Conservation (phyloP, 2,797 vertebrate species). For the Chrysocyon brachyurus region DNA sequence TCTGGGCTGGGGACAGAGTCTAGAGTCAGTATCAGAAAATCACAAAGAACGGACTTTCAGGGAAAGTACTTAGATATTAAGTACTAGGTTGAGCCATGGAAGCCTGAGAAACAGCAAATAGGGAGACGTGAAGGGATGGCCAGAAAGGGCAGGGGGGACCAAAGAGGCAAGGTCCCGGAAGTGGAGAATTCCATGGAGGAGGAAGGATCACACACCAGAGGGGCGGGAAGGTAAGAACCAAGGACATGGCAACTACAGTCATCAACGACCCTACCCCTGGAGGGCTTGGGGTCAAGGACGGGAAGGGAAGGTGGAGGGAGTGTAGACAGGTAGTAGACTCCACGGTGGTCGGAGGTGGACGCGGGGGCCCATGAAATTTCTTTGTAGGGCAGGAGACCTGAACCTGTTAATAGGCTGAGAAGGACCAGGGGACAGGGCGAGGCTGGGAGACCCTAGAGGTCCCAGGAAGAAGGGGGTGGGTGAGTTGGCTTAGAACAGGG, state of each 20-base stretch:
- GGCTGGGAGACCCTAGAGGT: background rate
- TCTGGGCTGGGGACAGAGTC: background rate
- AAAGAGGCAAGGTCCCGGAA: background rate
- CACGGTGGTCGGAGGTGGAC: background rate
- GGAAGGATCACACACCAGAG: background rate
- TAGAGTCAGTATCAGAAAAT: background rate
- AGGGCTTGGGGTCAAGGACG: fast-evolving
- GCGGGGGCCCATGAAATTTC: background rate
- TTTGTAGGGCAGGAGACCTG: background rate
- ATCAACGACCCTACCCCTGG: no score
- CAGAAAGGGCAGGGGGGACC: background rate
- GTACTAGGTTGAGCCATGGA: background rate
- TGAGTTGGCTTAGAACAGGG: background rate
- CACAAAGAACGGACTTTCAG: background rate
- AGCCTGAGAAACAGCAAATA: background rate
- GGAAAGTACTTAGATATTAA: background rate
- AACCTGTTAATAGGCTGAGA: background rate
- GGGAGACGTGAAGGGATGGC: background rate
- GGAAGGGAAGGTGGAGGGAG: fast-evolving
- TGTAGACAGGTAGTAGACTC: background rate
- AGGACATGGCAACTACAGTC: fast-evolving
- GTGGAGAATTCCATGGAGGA: background rate
- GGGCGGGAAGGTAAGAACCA: background rate
- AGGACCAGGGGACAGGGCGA: fast-evolving
- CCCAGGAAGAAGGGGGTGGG: no score